A percentile compares a stretch with the other conserved stretches of the same genome.
Evolutionary conservation across 1,140 invertebrate genomes (phyloP).

Genomic region (Carcinoscorpius rotundicauda): DNA sequence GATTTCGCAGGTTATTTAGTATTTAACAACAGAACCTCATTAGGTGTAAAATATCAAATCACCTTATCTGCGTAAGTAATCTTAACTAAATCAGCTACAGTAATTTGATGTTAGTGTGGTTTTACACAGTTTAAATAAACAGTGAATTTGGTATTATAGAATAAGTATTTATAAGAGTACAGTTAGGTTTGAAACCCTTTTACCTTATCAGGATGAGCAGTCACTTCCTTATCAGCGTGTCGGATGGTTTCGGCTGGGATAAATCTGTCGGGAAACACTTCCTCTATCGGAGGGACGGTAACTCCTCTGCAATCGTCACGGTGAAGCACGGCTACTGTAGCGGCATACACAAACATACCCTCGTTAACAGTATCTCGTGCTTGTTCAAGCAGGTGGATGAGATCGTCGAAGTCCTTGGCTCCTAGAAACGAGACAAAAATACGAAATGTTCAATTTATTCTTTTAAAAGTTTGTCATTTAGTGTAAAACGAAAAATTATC

Average conservation of each 20-base stretch:
- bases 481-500: no score
- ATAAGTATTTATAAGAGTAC: no score
- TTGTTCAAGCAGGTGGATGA: slow-evolving; percentile 13
- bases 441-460: no score
- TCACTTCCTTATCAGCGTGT: slow-evolving; percentile 15
- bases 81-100: no score
- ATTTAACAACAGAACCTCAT: no score
- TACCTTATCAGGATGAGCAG: slow-evolving; percentile 30
- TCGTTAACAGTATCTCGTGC: slow-evolving; percentile 15
- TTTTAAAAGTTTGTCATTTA: no score
- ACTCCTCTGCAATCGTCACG: slow-evolving; percentile 15
- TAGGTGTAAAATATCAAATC: no score
- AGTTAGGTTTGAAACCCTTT: background rate
- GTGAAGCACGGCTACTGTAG: slow-evolving; percentile 14
- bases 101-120: no score
- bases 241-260: slow-evolving; percentile 15
- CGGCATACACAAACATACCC: slow-evolving; percentile 14
- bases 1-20: no score
- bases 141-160: no score
- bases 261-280: slow-evolving; percentile 17
- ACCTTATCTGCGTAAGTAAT: no score
- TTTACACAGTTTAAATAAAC: no score
- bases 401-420: slow-evolving; percentile 15
- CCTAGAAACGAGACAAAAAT: background rate
- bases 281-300: slow-evolving; percentile 14